Evolutionary conservation across 1,140 invertebrate species (phyloP), one percentile per base, ranked within the genome.

Genomic region (Schlechtendalia chinensis): DNA sequence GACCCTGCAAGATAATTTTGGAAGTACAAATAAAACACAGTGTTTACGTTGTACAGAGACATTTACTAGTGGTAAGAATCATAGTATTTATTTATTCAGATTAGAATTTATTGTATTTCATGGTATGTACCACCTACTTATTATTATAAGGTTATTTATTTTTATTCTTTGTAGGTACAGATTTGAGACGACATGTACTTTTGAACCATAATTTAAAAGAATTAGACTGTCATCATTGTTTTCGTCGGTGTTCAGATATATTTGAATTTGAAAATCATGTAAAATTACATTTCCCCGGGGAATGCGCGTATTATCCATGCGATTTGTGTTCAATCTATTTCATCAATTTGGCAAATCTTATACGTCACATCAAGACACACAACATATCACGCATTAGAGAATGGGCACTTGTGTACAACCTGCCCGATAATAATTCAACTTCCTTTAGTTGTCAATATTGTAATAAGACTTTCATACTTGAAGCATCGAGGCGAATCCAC

Each of bases 401-500:
- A 22, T 79, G 75, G 75, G 75, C 75, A 45, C 56, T 61, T 19
- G 45, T 45, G 5, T 79, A 79, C 24, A 61, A 61, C 6, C 32
- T 63, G 17, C 11, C 75, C n/a, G 17, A 63, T 47, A 63, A 63
- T 47, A 63, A 29, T 29, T 61, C 58, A 14, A 87, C 89, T 61
- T 89, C 89, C 0, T 91, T 89, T 82, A 85, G 85, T 0, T 91
- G 91, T 83, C 87, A 87, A 4, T 86, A 87, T 50, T 91, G 91
- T 83, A 84, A 86, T 54, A 87, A 82, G 39, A 89, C 89, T 0
- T 92, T 91, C 83, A 91, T 90, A 58, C 88, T 90, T 10, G 91
- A 83, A 91, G 91, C 83, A 83, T 92, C 11, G 91, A 91, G 83
- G 91, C 45, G 22, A 29, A 61, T 91, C 6, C 91, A 92, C 82